A percentile compares a stretch with the other conserved stretches of the same genome.
These are phyloP conservation scores for Amblyjoppa fuscipennis DNA, from an alignment of 2,888 invertebrate genomes.

Conservation along the genomic window DNA sequence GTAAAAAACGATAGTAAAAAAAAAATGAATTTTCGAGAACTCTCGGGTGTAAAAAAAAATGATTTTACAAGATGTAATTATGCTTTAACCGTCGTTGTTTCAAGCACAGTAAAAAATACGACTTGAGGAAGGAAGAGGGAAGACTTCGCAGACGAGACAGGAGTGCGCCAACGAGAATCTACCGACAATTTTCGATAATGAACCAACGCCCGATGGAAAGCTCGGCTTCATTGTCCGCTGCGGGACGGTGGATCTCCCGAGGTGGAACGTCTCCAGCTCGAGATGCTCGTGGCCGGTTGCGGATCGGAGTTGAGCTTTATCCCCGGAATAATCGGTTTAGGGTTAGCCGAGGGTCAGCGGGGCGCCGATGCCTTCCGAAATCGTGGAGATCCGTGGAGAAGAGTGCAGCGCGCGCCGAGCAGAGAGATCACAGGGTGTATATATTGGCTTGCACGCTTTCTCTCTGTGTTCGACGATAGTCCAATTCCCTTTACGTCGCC, in stretches of 20 bases:
- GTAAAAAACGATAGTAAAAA: no score
- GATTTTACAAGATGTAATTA: no score
- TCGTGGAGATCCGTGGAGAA: not conserved
- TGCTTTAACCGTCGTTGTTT: no score
- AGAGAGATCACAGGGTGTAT: slow-evolving; percentile 37
- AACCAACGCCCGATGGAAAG: slow-evolving; percentile 31
- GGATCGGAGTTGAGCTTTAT: slow-evolving; percentile 51
- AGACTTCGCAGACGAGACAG: no score
- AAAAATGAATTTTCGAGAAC: not conserved
- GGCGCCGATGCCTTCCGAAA: slow-evolving; percentile 35
- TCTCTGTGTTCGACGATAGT: slow-evolving; percentile 62
- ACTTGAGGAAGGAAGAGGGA: no score
- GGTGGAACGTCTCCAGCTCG: slow-evolving; percentile 16
- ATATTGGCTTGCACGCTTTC: not conserved
- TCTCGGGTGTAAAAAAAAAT: no score
- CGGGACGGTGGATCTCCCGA: slow-evolving; percentile 15
- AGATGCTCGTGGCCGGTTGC: slow-evolving; percentile 17
- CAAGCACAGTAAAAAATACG: no score
- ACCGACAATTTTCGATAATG: slow-evolving; percentile 37
- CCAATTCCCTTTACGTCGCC: slow-evolving; percentile 77
- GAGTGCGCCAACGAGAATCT: not conserved
- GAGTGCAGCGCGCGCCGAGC: slow-evolving; percentile 18
- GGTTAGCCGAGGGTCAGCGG: slow-evolving; percentile 57
- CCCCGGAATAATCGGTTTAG: slow-evolving; percentile 63
- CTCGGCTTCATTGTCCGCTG: slow-evolving; percentile 41